Conservation (phyloP, 2,797 vertebrate species). For the Protosalanx chinensis region DNA sequence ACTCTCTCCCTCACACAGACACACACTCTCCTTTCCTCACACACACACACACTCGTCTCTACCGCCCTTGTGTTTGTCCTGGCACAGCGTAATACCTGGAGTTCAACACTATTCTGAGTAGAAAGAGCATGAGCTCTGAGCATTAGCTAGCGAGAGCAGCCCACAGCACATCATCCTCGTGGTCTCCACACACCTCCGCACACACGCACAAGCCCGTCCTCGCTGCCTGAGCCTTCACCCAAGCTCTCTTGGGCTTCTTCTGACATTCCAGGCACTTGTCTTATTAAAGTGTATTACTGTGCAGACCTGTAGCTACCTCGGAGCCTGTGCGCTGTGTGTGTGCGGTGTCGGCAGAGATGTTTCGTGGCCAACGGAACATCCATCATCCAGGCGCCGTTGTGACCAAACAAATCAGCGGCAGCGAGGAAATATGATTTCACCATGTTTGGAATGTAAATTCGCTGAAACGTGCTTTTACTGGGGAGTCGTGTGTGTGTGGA, state of each 20-base stretch:
- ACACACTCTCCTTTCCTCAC: conserved; percentile 17
- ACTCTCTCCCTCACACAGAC: conserved; percentile 11
- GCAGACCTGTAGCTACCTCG: conserved; percentile 16
- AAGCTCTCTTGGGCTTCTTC: conserved; percentile 14
- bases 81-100: conserved; percentile 63
- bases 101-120: conserved; percentile 74
- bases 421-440: conserved; percentile 64
- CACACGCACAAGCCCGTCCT: conserved; percentile 13
- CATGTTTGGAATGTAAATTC: conserved; percentile 52
- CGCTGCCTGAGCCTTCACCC: conserved; percentile 26
- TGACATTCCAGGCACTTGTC: conserved; percentile 22
- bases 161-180: conserved; percentile 60
- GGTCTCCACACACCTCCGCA: conserved; percentile 39
- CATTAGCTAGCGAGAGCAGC: conserved; percentile 52
- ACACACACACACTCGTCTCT: conserved; percentile 24
- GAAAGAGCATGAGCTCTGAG: conserved; percentile 61
- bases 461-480: conserved; percentile 21
- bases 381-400: conserved; percentile 61
- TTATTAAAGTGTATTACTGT: conserved; percentile 12
- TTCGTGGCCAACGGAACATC: conserved; percentile 60
- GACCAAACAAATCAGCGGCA: conserved; percentile 62
- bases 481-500: neutral
- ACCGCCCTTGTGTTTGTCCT: conserved; percentile 61
- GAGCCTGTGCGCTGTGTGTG: conserved; percentile 4
- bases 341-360: conserved; percentile 25